phyloP scores from a whole-genome alignment of 2,888 invertebrate genomes.

The Calameuta filiformis region DNA sequence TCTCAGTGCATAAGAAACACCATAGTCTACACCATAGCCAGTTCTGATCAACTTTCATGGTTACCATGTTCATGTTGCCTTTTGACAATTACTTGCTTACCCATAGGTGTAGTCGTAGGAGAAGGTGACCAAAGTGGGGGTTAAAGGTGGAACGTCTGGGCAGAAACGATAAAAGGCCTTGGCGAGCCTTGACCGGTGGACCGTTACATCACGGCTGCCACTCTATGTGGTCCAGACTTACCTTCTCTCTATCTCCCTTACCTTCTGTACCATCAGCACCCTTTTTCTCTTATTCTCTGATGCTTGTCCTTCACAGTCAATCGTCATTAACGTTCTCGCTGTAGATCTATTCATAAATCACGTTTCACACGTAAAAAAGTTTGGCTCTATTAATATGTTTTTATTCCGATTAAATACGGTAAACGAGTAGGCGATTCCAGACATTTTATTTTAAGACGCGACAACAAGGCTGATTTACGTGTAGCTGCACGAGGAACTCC shows the following conservation, averaged over 20 bases:
- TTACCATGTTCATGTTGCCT: conserved; percentile 13
- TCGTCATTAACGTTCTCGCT: background rate
- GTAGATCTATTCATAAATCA: too few species aligned
- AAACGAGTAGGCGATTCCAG: too few species aligned
- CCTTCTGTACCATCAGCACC: background rate
- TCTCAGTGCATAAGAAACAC: background rate
- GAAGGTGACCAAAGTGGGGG: background rate
- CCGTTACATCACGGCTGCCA: conserved; percentile 49
- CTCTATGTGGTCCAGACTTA: conserved; percentile 19
- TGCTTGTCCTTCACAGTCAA: background rate
- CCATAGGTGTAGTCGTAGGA: background rate
- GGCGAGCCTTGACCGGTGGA: conserved; percentile 59
- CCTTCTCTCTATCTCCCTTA: background rate
- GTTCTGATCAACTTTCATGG: conserved; percentile 15
- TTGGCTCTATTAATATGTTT: too few species aligned
- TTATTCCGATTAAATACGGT: too few species aligned
- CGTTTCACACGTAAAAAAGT: too few species aligned
- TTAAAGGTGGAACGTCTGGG: conserved; percentile 24
- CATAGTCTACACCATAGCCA: background rate
- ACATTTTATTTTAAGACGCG: too few species aligned
- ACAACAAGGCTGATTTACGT: background rate
- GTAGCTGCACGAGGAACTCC: background rate
- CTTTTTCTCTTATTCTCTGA: background rate
- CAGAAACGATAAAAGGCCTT: conserved; percentile 50
- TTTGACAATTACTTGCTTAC: conserved; percentile 6